phyloP scores from a whole-genome alignment of 1,140 invertebrate species.

The Heliconius melpomene region DNA sequence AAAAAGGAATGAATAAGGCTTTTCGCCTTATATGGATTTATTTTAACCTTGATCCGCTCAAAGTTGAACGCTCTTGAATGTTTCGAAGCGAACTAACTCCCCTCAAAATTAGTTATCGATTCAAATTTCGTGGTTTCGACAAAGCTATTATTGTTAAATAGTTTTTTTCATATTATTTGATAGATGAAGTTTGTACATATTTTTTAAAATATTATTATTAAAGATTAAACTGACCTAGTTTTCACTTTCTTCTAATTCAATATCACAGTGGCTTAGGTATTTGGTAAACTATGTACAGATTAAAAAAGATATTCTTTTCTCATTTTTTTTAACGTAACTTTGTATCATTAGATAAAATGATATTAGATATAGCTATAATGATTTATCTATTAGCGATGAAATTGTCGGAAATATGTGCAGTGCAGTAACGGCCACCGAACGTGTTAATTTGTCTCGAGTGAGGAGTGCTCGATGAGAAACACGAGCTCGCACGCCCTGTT shows the following conservation, averaged over 20 bases:
- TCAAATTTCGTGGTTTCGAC: slow-evolving; percentile 15
- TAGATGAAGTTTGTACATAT: neutral
- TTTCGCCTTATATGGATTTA: slow-evolving; percentile 2
- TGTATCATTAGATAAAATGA: neutral
- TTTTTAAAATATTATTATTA: neutral
- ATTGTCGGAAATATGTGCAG: slow-evolving; percentile 12
- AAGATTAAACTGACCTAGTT: neutral
- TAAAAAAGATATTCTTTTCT: neutral
- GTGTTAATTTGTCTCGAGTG: slow-evolving; percentile 32
- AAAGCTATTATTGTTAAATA: neutral
- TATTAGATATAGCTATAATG: neutral
- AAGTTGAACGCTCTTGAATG: neutral
- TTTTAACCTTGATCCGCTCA: neutral
- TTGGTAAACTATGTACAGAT: neutral
- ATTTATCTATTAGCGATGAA: slow-evolving; percentile 14
- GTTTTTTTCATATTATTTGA: neutral
- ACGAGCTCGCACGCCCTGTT: slow-evolving; percentile 51
- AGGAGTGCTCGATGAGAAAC: slow-evolving; percentile 38
- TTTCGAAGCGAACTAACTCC: slow-evolving; percentile 5
- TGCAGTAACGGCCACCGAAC: slow-evolving; percentile 21
- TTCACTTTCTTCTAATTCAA: neutral
- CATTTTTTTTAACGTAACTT: neutral
- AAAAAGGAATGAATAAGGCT: neutral
- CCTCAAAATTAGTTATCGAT: slow-evolving; percentile 8
- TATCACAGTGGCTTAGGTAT: neutral